These are phyloP conservation scores for Lytechinus variegatus DNA, from an alignment of 35 echinoderm and acorn worm genomes.

Conservation along the genomic window DNA sequence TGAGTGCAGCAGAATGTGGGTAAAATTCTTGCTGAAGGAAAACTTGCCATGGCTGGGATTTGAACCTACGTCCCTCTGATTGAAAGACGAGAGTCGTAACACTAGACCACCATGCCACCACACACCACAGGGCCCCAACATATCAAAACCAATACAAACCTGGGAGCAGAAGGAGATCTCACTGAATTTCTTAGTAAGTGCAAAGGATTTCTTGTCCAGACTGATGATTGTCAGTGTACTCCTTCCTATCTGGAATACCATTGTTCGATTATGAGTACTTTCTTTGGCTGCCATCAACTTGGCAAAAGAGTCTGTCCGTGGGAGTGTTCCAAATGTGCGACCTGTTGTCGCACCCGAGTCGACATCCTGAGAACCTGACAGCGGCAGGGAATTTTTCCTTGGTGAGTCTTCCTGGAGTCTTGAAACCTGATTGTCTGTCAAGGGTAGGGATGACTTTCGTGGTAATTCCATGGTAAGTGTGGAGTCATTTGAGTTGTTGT, in stretches of 20 bases:
- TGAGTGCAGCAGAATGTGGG: too few species aligned
- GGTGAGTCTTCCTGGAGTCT: neutral
- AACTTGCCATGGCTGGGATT: too few species aligned
- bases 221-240: slow-evolving; percentile 83
- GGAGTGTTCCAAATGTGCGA: slow-evolving; percentile 14
- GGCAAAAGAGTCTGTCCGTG: slow-evolving; percentile 12
- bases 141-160: slow-evolving; percentile 54
- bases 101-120: too few species aligned
- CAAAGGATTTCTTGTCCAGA: slow-evolving; percentile 89
- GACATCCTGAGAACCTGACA: neutral
- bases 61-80: too few species aligned
- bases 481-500: slow-evolving; percentile 50
- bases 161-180: slow-evolving; percentile 99
- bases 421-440: neutral
- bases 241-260: slow-evolving; percentile 92
- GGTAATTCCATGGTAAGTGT: neutral
- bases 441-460: slow-evolving; percentile 37
- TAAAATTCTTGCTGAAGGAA: too few species aligned
- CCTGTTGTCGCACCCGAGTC: neutral
- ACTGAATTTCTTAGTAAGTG: slow-evolving; percentile 90
- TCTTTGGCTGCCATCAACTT: slow-evolving; percentile 40
- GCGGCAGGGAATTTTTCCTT: slow-evolving; percentile 30
- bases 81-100: too few species aligned
- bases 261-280: slow-evolving; percentile 79
- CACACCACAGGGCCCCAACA: too few species aligned